These are phyloP conservation scores for Leucophenga maculata DNA, from an alignment of 2,888 invertebrate species.

Conservation along the genomic window DNA sequence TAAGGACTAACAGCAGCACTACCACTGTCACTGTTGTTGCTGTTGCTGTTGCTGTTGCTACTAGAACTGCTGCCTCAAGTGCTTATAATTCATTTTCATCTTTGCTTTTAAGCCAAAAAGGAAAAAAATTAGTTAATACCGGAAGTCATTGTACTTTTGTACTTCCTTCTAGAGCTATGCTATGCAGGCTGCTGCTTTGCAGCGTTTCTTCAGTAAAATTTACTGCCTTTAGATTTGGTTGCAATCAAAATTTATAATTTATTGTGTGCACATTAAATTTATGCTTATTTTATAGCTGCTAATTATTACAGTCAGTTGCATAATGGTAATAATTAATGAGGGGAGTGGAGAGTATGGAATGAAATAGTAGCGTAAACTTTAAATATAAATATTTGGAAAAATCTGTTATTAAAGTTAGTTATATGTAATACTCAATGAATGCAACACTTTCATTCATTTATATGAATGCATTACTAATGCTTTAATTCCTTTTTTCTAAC, in stretches of 20 bases:
- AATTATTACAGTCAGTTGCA: slow-evolving; percentile 45
- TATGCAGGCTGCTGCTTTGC: background rate
- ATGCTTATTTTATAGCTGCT: slow-evolving; percentile 62
- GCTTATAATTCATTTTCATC: slow-evolving; percentile 22
- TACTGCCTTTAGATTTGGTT: slow-evolving; percentile 10
- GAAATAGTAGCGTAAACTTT: too few species aligned
- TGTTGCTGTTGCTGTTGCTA: background rate
- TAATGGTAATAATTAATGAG: background rate
- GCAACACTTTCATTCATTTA: too few species aligned
- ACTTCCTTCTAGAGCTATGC: slow-evolving; percentile 51
- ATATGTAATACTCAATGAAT: too few species aligned
- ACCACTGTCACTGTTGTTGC: background rate
- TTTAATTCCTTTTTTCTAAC: too few species aligned
- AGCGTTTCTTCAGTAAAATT: background rate
- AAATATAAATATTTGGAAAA: too few species aligned
- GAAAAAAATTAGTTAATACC: slow-evolving; percentile 61
- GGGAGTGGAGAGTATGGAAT: too few species aligned
- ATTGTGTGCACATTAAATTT: slow-evolving; percentile 51
- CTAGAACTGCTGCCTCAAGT: background rate
- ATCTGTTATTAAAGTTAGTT: too few species aligned
- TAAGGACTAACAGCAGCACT: background rate
- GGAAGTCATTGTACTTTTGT: slow-evolving; percentile 66
- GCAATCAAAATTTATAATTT: slow-evolving; percentile 58
- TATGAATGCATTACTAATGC: too few species aligned
- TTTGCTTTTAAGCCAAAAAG: slow-evolving; percentile 44